These are phyloP conservation scores for Catostomus latipinnis DNA, from an alignment of 2,797 vertebrate species.

Conservation along the genomic window DNA sequence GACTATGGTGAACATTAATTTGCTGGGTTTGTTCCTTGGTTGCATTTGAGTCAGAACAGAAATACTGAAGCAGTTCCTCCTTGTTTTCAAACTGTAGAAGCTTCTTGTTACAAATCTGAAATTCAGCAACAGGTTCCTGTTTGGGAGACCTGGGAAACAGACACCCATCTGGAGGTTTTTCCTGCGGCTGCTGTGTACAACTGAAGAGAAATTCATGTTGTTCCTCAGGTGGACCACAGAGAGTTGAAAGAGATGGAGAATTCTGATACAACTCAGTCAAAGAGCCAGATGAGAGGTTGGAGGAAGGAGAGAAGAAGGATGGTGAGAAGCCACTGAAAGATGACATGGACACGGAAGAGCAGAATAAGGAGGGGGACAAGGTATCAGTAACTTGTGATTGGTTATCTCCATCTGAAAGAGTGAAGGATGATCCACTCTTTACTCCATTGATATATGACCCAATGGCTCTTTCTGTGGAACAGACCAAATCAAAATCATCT, in stretches of 20 bases:
- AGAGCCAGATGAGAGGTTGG: conserved; percentile 65
- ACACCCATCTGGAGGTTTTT: conserved; percentile 70
- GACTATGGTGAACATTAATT: conserved; percentile 60
- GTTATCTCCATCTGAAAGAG: conserved; percentile 59
- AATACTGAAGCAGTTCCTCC: conserved; percentile 76
- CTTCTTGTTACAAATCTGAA: conserved; percentile 75
- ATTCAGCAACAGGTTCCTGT: conserved; percentile 87
- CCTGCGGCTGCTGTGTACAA: conserved; percentile 65
- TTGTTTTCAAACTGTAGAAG: conserved; percentile 73
- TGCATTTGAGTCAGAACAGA: conserved; percentile 55
- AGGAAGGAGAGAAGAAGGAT: conserved; percentile 71
- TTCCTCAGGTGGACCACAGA: conserved; percentile 53
- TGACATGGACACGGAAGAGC: conserved; percentile 9
- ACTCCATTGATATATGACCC: conserved; percentile 81
- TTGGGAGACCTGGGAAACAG: conserved; percentile 82
- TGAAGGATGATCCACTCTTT: conserved; percentile 70
- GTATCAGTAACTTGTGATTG: conserved; percentile 60
- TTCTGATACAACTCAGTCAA: conserved; percentile 62
- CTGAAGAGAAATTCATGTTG: conserved; percentile 60
- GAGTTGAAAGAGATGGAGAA: conserved; percentile 53
- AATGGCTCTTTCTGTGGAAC: conserved; percentile 81
- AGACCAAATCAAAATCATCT: conserved; percentile 82
- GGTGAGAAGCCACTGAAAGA: conserved; percentile 69
- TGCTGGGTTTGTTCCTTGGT: conserved; percentile 61
- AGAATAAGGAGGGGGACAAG: conserved; percentile 67